phyloP scores from a whole-genome alignment of 2,797 vertebrate species.

The Tapirus indicus region DNA sequence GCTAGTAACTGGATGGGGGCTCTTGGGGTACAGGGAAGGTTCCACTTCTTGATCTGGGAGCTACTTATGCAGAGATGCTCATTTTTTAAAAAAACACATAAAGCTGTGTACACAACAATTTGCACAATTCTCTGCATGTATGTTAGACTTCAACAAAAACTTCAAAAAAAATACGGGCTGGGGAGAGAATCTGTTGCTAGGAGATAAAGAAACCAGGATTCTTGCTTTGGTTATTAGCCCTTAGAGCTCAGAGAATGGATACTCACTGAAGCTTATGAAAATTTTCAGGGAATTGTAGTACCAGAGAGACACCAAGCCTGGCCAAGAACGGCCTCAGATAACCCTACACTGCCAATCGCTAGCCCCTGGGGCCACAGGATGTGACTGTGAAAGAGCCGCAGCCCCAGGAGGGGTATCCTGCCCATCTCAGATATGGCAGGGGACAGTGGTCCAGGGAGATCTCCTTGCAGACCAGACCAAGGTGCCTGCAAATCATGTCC shows the following conservation, averaged over 20 bases:
- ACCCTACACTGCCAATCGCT: not conserved
- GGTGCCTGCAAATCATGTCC: not conserved
- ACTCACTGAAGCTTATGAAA: not conserved
- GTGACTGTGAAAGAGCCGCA: not conserved
- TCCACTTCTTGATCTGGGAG: not conserved
- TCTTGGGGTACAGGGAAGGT: not conserved
- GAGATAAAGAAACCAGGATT: conserved; percentile 66
- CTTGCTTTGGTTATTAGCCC: conserved; percentile 44
- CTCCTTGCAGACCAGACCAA: not conserved
- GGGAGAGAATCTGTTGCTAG: conserved; percentile 72
- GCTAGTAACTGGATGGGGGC: not conserved
- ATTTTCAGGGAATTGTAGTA: not conserved
- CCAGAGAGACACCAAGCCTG: not conserved
- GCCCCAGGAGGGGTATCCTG: not conserved
- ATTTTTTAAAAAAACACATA: not conserved
- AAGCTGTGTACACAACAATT: not conserved
- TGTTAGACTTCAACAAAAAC: conserved; percentile 58
- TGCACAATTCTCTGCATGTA: conserved; percentile 4
- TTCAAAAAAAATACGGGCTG: conserved; percentile 21
- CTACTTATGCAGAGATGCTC: not conserved
- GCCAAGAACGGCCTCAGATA: not conserved
- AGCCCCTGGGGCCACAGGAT: not conserved
- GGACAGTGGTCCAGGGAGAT: not conserved
- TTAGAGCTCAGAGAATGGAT: not conserved
- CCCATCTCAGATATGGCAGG: accelerated